Evolutionary conservation across 2,888 invertebrate genomes (phyloP), one percentile per base, ranked within the genome.

Genomic region (Hirtodrosophila alboralis): DNA sequence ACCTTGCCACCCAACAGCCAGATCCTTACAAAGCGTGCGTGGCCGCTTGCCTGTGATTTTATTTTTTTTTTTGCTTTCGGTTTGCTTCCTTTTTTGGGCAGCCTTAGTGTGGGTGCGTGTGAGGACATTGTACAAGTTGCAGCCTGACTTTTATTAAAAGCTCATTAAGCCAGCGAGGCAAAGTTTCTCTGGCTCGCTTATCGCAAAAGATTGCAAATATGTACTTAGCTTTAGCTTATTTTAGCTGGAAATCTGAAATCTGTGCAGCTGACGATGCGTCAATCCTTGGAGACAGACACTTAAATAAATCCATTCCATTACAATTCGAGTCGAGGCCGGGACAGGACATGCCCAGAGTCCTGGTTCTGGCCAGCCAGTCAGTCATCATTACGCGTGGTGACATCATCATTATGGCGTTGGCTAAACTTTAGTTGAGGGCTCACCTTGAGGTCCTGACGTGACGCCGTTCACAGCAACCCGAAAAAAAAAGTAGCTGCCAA

Each of bases 121-220:
- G 56, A 14, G 56, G 18, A 52, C 41, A 54, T 41, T 63, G 57
- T 54, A 44, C 56, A 59, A 61, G 64, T 53, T 64, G 58, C 57
- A 70, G 59, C 76, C 79, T 71, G 85, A 86, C 80, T 85, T 85
- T 83, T 83, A 83, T 86, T 85, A 83, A 83, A 86, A 86, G 79
- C 83, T 83, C 79, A 83, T 83, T 83, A 85, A 75, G 84, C 54
- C 54, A 60, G 58, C 59, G 38, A n/a, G n/a, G 21, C 37, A 74
- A 86, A 86, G 64, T 86, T 78, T 84, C 10, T n/a, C n/a, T 18
- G 30, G 58, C 5, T 12, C 73, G 73, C 49, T 56, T 56, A 56
- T 59, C 70, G 47, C 52, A 49, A 36, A n/a, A 69, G 53, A 53
- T 62, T 52, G 47, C 60, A 38, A 65, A 59, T 52, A 23, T 23